Evolutionary conservation across 2,113 vertebrate species (phyloP).

Genomic region (Crocuta crocuta): DNA sequence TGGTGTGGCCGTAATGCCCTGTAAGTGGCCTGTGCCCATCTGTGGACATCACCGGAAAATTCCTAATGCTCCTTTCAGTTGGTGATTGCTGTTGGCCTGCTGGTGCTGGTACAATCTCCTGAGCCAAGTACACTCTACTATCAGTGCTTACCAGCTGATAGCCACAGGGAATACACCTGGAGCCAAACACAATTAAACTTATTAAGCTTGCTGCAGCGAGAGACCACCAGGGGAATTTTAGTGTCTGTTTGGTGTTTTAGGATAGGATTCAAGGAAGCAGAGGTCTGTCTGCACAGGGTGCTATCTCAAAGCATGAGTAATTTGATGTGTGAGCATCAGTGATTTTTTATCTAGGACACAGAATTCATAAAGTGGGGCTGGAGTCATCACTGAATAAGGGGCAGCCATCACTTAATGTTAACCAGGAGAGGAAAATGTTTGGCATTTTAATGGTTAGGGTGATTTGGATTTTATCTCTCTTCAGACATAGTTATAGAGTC

Average conservation of each 20-base stretch:
- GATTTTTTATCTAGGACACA: not conserved
- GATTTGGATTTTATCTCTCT: not conserved
- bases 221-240: not conserved
- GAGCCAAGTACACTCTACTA: not conserved
- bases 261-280: not conserved
- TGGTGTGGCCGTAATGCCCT: not conserved
- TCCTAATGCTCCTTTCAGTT: not conserved
- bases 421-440: not conserved
- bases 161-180: not conserved
- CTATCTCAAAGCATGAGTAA: not conserved
- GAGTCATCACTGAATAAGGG: not conserved
- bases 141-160: not conserved
- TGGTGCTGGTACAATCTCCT: not conserved
- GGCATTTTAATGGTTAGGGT: not conserved
- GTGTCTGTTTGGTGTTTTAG: not conserved
- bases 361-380: not conserved
- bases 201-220: not conserved
- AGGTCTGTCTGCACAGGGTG: not conserved
- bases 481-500: not conserved
- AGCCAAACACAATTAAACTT: not conserved
- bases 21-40: not conserved
- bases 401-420: not conserved
- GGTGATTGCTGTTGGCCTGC: not conserved
- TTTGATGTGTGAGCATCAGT: not conserved
- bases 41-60: not conserved